Conservation (phyloP, 2,888 invertebrate species). For the Vandiemenella viatica region DNA sequence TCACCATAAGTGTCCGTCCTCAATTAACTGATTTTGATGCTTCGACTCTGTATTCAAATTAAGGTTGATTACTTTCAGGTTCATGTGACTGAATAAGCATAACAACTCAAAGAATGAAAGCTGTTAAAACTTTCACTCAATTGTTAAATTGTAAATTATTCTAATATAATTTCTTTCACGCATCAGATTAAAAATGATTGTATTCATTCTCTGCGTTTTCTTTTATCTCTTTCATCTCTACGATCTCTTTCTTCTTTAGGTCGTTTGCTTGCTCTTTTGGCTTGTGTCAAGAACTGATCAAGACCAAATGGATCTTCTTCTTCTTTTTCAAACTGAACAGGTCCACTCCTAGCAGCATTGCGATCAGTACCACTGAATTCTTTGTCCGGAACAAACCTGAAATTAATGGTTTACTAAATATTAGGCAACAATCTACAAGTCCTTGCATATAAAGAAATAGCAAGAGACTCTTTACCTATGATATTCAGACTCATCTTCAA, state of each 20-base stretch:
- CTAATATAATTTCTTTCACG: neutral
- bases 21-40: too few species aligned
- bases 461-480: too few species aligned
- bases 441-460: conserved; percentile 1
- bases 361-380: conserved; percentile 88
- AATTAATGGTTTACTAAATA: neutral
- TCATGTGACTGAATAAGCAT: too few species aligned
- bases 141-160: too few species aligned
- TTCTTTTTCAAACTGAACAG: conserved; percentile 86
- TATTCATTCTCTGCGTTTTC: conserved; percentile 30
- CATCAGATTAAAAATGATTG: neutral
- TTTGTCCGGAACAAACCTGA: conserved; percentile 91
- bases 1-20: too few species aligned
- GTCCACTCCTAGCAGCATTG: conserved; percentile 59
- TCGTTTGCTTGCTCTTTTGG: conserved; percentile 69
- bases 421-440: neutral
- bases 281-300: conserved; percentile 94
- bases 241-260: conserved; percentile 36
- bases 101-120: too few species aligned
- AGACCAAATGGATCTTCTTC: conserved; percentile 90
- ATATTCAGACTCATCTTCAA: too few species aligned
- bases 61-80: too few species aligned
- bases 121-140: too few species aligned
- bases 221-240: conserved; percentile 24
- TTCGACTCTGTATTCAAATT: too few species aligned